Percentiles rank a stretch among this genome's conserved stretches.
Conservation (phyloP, 2,888 invertebrate species). For the Hydroisotoma schaefferi region DNA sequence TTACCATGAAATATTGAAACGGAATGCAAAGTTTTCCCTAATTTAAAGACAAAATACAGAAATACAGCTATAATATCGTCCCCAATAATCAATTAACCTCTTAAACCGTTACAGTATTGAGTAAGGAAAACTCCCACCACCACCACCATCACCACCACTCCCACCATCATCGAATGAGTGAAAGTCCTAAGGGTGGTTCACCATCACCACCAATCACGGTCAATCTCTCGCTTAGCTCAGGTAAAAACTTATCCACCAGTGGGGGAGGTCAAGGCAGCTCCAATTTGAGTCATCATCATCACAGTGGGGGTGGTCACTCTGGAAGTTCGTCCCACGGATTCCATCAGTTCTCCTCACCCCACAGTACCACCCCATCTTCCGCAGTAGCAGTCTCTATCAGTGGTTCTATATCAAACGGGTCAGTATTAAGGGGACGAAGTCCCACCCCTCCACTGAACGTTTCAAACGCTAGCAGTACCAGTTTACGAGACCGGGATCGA, state of each 20-base stretch:
- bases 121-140: slow-evolving; percentile 40
- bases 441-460: slow-evolving; percentile 28
- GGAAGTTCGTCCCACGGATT: background rate
- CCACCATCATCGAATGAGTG: slow-evolving; percentile 36
- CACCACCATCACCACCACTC: slow-evolving; percentile 28
- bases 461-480: slow-evolving; percentile 20
- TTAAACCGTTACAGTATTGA: slow-evolving; percentile 40
- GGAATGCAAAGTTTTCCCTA: background rate
- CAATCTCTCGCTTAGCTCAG: background rate
- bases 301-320: slow-evolving; percentile 26
- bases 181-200: slow-evolving; percentile 40
- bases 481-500: slow-evolving; percentile 11
- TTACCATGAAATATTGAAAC: no score
- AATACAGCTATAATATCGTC: background rate
- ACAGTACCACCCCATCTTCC: slow-evolving; percentile 20
- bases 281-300: slow-evolving; percentile 15
- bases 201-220: slow-evolving; percentile 21
- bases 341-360: slow-evolving; percentile 35
- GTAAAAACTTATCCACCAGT: slow-evolving; percentile 11
- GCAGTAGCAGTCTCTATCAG: no score
- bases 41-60: background rate
- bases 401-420: slow-evolving; percentile 11
- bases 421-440: slow-evolving; percentile 8
- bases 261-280: background rate
- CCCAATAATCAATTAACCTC: no score